Evolutionary conservation across 2,113 vertebrate species (phyloP).

Genomic region (Aspiorhynchus laticeps): DNA sequence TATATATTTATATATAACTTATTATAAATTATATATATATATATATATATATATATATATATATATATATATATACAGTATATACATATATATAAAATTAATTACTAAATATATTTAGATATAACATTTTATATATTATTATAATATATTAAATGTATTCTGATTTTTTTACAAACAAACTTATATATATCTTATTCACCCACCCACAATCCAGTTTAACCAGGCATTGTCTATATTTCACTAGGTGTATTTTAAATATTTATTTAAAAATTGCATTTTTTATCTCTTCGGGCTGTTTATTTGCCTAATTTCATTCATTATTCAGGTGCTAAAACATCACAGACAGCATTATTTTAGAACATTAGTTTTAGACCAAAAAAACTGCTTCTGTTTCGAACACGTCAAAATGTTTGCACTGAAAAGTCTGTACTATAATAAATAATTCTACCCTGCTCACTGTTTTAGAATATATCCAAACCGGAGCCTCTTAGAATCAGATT

Average conservation of each 20-base stretch:
- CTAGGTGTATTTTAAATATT: background rate
- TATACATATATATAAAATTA: no score
- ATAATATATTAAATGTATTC: no score
- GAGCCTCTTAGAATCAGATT: constrained; percentile 23
- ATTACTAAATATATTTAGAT: no score
- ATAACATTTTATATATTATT: no score
- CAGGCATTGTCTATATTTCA: background rate
- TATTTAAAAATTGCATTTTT: background rate
- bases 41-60: no score
- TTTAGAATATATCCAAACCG: background rate
- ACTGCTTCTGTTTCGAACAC: background rate
- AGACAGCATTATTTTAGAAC: background rate
- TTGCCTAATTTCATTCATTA: background rate
- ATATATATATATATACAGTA: no score
- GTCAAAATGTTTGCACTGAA: background rate
- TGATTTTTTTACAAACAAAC: no score
- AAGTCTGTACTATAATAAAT: background rate
- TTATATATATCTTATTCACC: background rate
- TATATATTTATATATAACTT: background rate
- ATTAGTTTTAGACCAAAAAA: background rate
- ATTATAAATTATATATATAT: no score
- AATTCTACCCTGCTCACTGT: background rate
- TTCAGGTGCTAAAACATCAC: background rate
- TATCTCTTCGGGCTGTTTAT: background rate
- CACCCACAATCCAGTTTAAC: constrained; percentile 3